Evolutionary conservation across 1,140 invertebrate genomes (phyloP), one percentile per base, ranked within the genome.

Genomic region (Hyphantria cunea): DNA sequence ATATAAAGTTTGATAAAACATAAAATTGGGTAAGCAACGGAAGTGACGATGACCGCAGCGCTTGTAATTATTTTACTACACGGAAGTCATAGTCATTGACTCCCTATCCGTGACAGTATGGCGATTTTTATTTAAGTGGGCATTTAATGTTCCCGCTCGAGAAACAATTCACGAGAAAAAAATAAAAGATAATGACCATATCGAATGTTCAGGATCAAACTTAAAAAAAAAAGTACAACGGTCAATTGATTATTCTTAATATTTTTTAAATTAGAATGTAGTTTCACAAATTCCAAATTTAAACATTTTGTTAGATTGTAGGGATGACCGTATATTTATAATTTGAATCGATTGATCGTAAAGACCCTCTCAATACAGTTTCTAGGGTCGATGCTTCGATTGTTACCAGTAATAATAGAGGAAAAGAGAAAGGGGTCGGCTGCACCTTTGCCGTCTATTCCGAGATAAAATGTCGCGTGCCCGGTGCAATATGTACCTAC

Each of bases 401-500:
- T 76, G 70, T 72, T 67, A 68, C 64, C 64, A 61, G 55, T 74
- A 77, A 74, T 76, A 78, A 80, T 78, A 74, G 62, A 50, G 34
- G 15, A 60, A 56, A 66, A 37, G 62, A 70, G 78, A 83, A 83
- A 82, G 75, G 76, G 81, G 72, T 76, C 65, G 62, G 11, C 45
- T 77, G 75, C 78, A 81, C 79, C 79, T 84, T 84, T 80, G 51
- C 17, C 68, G 44, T 66, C 48, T 64, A 60, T 60, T 50, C 61
- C 51, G 61, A 55, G 47, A 50, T 14, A 53, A 69, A 74, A 69
- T 77, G 80, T 80, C 77, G 74, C 81, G 79, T 82, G 80, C 76
- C 66, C 61, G 56, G 55, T 66, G 64, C 48, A 61, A 48, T 47
- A 10, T 31, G 47, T 51, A 42, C 48, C 32, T 34, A 10, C 6